Evolutionary conservation across 1,140 invertebrate species (phyloP), one percentile per base, ranked within the genome.

Genomic region (Diabrotica virgifera): DNA sequence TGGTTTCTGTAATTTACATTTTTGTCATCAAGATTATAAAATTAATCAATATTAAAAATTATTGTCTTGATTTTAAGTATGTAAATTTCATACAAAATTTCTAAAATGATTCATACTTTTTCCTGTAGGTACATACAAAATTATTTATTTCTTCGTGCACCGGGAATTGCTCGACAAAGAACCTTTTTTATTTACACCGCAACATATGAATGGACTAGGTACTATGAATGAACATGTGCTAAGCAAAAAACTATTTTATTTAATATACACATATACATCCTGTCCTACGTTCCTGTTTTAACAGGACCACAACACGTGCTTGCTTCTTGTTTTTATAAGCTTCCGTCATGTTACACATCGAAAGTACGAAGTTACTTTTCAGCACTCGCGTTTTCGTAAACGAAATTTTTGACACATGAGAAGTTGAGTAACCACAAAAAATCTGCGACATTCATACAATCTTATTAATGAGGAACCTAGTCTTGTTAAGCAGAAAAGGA

Each of bases 241-340:
- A 59, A 55, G 56, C 59, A 60, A 67, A 61, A 61, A 63, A 61
- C 24, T 60, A 52, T 58, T 57, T 64, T 64, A 50, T 55, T 63
- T 56, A 24, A 35, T 64, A 59, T 64, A 57, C 36, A 57, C 59
- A 66, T 66, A 66, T 57, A 66, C 64, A 66, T 66, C 64, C 64
- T 66, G 64, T 61, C 35, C 40, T 62, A 52, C 59, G 64, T 63
- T 62, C 37, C 36, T 63, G 61, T 37, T 63, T 35, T 24, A 40
- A 13, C 35, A 46, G 51, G 54, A 35, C 13, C 63, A 54, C 68
- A 69, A 63, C 68, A 69, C 68, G 68, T 69, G 68, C 68, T 69
- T 61, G 64, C 66, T 61, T 61, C 66, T 69, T 69, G 68, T 69
- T 69, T 66, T 69, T 69, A 56, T 69, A 63, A 60, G 62, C 61